Percentiles rank a stretch among this genome's conserved stretches.
Evolutionary conservation across 2,113 vertebrate species (phyloP).

Genomic region (Coptodon rendalli): DNA sequence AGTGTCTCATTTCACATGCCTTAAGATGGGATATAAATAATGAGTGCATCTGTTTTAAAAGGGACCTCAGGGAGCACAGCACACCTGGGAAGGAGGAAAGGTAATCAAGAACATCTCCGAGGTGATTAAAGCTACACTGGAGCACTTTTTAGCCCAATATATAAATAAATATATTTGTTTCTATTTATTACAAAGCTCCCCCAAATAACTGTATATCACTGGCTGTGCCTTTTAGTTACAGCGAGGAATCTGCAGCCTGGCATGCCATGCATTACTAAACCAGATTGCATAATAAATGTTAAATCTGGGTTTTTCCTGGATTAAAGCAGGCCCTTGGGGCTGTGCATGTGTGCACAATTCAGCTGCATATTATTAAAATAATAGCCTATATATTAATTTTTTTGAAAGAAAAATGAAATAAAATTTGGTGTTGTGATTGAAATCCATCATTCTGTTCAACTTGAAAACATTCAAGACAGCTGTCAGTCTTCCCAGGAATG

Average conservation of each 20-base stretch:
- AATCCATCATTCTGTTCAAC: neutral
- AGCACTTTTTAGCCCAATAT: neutral
- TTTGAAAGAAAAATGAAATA: accelerated
- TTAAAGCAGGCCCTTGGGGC: neutral
- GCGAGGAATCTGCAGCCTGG: neutral
- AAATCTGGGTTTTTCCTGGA: neutral
- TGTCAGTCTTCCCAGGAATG: neutral
- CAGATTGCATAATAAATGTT: neutral
- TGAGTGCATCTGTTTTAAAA: neutral
- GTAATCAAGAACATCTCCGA: neutral
- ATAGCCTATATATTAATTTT: neutral
- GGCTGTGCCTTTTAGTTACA: neutral
- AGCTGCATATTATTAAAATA: neutral
- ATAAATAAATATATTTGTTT: neutral
- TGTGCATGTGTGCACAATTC: neutral
- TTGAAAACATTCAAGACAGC: neutral
- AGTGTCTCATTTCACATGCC: neutral
- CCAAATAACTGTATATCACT: neutral
- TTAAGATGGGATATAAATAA: constrained; percentile 8
- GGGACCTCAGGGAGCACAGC: neutral
- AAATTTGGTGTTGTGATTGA: neutral
- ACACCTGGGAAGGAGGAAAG: constrained; percentile 1
- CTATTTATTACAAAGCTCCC: neutral
- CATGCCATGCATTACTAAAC: neutral
- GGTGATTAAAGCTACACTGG: neutral